Percentiles rank a stretch among this genome's conserved stretches.
These are phyloP conservation scores for Trachelus tabidus DNA, from an alignment of 2,888 invertebrate genomes.

Conservation along the genomic window DNA sequence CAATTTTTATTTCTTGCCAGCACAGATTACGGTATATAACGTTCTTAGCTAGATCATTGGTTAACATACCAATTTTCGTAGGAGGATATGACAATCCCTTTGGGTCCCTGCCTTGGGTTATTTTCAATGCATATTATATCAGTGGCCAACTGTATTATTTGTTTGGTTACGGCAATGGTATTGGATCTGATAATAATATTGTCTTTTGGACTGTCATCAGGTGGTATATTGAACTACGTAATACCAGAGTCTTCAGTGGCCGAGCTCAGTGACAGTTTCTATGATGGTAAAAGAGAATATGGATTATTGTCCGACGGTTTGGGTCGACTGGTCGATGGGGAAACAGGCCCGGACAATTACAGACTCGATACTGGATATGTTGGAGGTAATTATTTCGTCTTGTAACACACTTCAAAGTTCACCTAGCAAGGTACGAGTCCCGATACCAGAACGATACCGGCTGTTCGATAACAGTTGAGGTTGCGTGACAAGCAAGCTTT, in stretches of 20 bases:
- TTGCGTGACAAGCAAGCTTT: background rate
- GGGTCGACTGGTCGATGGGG: conserved; percentile 78
- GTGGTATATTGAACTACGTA: conserved; percentile 70
- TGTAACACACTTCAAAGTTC: background rate
- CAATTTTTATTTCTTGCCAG: background rate
- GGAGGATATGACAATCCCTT: no score
- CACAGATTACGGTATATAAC: background rate
- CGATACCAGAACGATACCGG: background rate
- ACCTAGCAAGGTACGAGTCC: background rate
- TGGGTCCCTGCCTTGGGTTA: no score
- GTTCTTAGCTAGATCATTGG: background rate
- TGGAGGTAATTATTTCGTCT: conserved; percentile 66
- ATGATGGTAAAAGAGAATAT: conserved; percentile 68
- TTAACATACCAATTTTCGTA: background rate
- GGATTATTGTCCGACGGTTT: conserved; percentile 72
- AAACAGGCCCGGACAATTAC: conserved; percentile 73
- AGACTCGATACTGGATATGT: conserved; percentile 72
- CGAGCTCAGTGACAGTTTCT: conserved; percentile 73
- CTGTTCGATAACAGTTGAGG: background rate
- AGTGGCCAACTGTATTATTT: background rate
- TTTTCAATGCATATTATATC: no score
- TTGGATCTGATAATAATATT: background rate
- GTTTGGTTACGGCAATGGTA: background rate
- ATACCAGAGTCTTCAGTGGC: conserved; percentile 69
- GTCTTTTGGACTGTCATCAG: conserved; percentile 56